A percentile compares a stretch with the other conserved stretches of the same genome.
Evolutionary conservation across 1,140 invertebrate genomes (phyloP).

Genomic region (Drosophila melanogaster): Release_6_plus_ISO1_MT NT_037436.4:14666001-14666500

Average conservation of each 20-base stretch:
- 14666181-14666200: background rate
- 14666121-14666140: background rate
- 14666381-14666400: conserved; percentile 53
- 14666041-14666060: conserved; percentile 66
- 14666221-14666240: background rate
- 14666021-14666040: conserved; percentile 55
- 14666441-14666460: background rate
- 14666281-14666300: conserved; percentile 57
- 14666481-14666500: conserved; percentile 23
- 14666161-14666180: no score
- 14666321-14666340: conserved; percentile 32
- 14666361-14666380: conserved; percentile 16
- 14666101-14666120: background rate
- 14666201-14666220: background rate
- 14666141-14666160: background rate
- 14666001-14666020: conserved; percentile 49
- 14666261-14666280: conserved; percentile 41
- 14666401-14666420: conserved; percentile 49
- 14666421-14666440: conserved; percentile 1
- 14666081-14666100: background rate
- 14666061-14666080: conserved; percentile 4
- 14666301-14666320: conserved; percentile 23
- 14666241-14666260: conserved; percentile 23
- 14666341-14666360: conserved; percentile 10
- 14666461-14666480: conserved; percentile 31